Evolutionary conservation across 2,113 vertebrate genomes (phyloP), one percentile per base, ranked within the genome.

Genomic region (Anhinga rufa): DNA sequence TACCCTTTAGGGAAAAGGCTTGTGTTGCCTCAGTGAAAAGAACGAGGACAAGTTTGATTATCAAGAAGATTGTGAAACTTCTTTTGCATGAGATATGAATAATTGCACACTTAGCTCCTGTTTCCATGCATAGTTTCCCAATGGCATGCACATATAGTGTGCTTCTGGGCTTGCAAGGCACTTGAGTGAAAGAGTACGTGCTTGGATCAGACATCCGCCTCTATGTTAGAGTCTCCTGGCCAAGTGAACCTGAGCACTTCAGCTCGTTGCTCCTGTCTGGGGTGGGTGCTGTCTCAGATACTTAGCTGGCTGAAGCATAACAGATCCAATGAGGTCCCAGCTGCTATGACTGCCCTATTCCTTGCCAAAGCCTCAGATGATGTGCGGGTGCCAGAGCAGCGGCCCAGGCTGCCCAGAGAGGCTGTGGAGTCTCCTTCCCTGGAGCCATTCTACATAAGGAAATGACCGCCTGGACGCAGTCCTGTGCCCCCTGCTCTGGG

Each of bases 11-110:
- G 46, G 71, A 74, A 65, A 78, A 79, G 38, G 19, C 57, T 86
- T 10, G 18, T 57, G 75, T 82, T 94, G 74, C 69, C 31, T 81
- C 90, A 85, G 44, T 79, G 66, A 70, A 54, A 65, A 78, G 78
- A 82, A 88, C 40, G 12, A 3, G 87, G 84, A 75, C 79, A 68
- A 84, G 10, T 93, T 61, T 74, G 84, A n/a, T 61, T 86, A 78
- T 82, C 76, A 49, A 55, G 83, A 60, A 60, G 80, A 31, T 93
- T 91, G 84, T 75, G 90, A 91, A 94, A 96, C 60, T 70, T 58
- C 70, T 88, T 92, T 91, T 86, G 84, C 90, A 88, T 91, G 93
- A 88, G 83, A 79, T 65, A 78, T 40, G 66, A 88, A 70, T 91
- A 72, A 90, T 90, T 92, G 65, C 74, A 87, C 62, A 26, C 76